Conservation (phyloP, 1,140 invertebrate genomes). For the Lordiphosa collinella region DNA sequence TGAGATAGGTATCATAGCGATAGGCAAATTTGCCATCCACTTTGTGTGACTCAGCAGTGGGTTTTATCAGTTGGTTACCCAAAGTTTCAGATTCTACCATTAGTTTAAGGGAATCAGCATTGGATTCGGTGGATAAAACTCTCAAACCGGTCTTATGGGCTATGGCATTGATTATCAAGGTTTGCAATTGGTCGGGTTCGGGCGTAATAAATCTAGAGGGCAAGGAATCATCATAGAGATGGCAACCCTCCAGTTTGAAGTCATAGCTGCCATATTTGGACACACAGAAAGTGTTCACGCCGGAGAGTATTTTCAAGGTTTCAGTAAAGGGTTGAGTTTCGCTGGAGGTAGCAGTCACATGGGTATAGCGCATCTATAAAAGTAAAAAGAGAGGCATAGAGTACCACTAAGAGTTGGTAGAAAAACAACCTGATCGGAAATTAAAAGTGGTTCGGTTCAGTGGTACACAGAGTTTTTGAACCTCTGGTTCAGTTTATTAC, state of each 20-base stretch:
- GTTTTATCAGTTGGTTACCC: slow-evolving; percentile 71
- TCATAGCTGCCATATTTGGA: slow-evolving; percentile 85
- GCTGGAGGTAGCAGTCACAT: slow-evolving; percentile 33
- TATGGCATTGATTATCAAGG: slow-evolving; percentile 75
- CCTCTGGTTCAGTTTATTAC: too few species aligned
- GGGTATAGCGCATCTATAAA: slow-evolving; percentile 62
- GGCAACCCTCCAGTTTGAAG: slow-evolving; percentile 90
- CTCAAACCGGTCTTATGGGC: slow-evolving; percentile 80
- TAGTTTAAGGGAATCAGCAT: slow-evolving; percentile 71
- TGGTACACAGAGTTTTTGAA: too few species aligned
- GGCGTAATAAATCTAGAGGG: slow-evolving; percentile 67
- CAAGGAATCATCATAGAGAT: slow-evolving; percentile 84
- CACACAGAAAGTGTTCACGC: slow-evolving; percentile 85
- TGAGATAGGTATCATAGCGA: slow-evolving; percentile 81
- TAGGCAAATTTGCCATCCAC: slow-evolving; percentile 80
- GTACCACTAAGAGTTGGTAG: too few species aligned
- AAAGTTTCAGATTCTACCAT: slow-evolving; percentile 70
- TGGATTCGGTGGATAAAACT: slow-evolving; percentile 74
- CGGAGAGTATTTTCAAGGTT: slow-evolving; percentile 74
- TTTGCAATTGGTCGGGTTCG: slow-evolving; percentile 60
- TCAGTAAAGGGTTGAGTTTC: slow-evolving; percentile 41
- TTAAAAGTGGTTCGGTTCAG: too few species aligned
- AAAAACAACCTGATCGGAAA: too few species aligned
- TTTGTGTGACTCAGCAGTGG: slow-evolving; percentile 68
- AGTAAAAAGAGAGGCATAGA: neutral